phyloP scores from a whole-genome alignment of 2,113 vertebrate species.

The Nicator chloris region DNA sequence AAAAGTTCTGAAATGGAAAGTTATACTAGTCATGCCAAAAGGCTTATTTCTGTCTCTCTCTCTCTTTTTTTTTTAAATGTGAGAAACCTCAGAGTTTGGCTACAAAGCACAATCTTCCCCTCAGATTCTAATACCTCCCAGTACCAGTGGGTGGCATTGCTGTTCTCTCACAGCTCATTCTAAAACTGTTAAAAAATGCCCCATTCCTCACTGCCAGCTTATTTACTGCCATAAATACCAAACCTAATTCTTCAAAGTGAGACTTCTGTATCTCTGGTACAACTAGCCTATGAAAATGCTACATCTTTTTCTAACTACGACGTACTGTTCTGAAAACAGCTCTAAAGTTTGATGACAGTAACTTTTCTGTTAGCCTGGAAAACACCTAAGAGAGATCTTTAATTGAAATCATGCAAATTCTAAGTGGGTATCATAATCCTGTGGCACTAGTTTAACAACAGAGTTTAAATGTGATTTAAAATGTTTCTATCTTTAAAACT shows the following conservation, averaged over 20 bases:
- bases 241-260: neutral
- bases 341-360: neutral
- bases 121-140: neutral
- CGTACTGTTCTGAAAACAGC: neutral
- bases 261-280: neutral
- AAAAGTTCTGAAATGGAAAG: rapidly evolving
- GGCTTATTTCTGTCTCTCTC: neutral
- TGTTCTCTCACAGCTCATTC: neutral
- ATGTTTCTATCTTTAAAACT: neutral
- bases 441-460: neutral
- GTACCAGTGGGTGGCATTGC: neutral
- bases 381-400: neutral
- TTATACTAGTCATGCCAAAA: neutral
- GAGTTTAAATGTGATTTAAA: neutral
- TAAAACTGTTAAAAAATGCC: neutral
- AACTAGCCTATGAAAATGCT: neutral
- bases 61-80: neutral
- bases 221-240: neutral
- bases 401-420: neutral
- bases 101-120: rapidly evolving
- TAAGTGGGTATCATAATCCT: neutral
- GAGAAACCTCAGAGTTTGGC: neutral
- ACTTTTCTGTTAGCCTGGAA: neutral
- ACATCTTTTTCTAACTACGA: neutral
- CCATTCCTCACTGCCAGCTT: rapidly evolving